Base-by-base conservation (phyloP, 2,888 invertebrate species). In the Acronicta leporina region DNA sequence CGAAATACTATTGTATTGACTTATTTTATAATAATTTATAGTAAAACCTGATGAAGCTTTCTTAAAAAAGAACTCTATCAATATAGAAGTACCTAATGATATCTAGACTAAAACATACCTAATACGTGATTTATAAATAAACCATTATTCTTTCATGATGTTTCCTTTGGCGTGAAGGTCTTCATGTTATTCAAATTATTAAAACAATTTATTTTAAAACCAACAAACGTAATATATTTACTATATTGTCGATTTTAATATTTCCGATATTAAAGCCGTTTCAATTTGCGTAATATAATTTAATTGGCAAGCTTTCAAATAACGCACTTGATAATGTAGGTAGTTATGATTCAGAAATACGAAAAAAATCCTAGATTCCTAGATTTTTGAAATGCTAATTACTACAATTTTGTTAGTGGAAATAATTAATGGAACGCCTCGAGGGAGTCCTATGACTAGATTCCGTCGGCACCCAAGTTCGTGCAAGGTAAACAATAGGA, bases 131-230 rank as follows among this genome's bases (percentile, higher is more conserved):
- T 44, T 53, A 49, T 47, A 13, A 8, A 44, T 48, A 41, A 46
- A 45, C 52, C n/a, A n/a, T 15, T 45, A 57, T 62, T 68, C 62
- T 63, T 56, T 59, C 45, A 41, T 68, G 50, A 54, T 35, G 46
- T 13, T n/a, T 58, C 51, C 51, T 53, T 62, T 14, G 43, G 46
- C 44, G 20, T 50, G 75, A 80, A 79, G 81, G 82, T 71, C 75
- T 72, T 58, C 14, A 54, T 49, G 63, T 63, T 77, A 72, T 80
- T 73, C 54, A 79, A 77, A 81, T 68, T n/a, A n/a, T n/a, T n/a
- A n/a, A n/a, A n/a, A n/a, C n/a, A n/a, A n/a, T n/a, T n/a, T n/a
- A n/a, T n/a, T n/a, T n/a, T n/a, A n/a, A n/a, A 51, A 55, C 49
- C 48, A 61, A 70, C 53, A 56, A 35, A 20, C 33, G 15, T 5